Evolutionary conservation across 1,140 invertebrate genomes (phyloP), one percentile per base, ranked within the genome.

Genomic region (Bombus breviceps): DNA sequence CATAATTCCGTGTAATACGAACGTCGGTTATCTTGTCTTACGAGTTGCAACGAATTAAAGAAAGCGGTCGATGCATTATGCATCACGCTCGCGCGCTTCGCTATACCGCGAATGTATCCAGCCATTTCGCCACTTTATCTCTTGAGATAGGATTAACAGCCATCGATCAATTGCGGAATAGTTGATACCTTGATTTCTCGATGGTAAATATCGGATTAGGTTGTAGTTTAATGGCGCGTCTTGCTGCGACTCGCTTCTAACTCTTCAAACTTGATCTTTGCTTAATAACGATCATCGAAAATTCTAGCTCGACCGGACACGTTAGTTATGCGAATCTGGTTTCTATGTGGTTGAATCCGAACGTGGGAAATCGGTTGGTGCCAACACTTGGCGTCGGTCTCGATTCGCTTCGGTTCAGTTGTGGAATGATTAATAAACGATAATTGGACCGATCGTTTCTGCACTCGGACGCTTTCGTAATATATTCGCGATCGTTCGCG

Each of bases 331-430:
- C 43, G 15, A 47, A 47, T 47, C 43, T 18, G 47, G 47, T 77
- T 69, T 83, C 72, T 22, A 39, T 9, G 9, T 0, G 12, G 12
- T n/a, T 4, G 39, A 79, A 78, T 6, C 18, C 18, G 66, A 84
- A 84, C 83, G 83, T 86, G 59, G 43, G 68, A 74, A 81, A 72
- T 74, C 39, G 34, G 28, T 25, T 22, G 22, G 22, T 25, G 2
- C 57, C 32, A 15, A 68, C 32, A 25, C 34, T 62, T 8, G 66
- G 3, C 62, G 39, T 37, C 47, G 69, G 18, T 57, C 68, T 13
- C 79, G 59, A 79, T 72, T 71, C 82, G 82, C 82, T 79, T 47
- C 82, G 75, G 37, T 79, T 84, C 82, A 83, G 64, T 69, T 18
- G 62, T 3, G 73, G 64, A 59, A 71, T 71, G 64, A 84, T 79